These are phyloP conservation scores for Artibeus lituratus DNA, from an alignment of 2,797 vertebrate genomes.

Conservation along the genomic window DNA sequence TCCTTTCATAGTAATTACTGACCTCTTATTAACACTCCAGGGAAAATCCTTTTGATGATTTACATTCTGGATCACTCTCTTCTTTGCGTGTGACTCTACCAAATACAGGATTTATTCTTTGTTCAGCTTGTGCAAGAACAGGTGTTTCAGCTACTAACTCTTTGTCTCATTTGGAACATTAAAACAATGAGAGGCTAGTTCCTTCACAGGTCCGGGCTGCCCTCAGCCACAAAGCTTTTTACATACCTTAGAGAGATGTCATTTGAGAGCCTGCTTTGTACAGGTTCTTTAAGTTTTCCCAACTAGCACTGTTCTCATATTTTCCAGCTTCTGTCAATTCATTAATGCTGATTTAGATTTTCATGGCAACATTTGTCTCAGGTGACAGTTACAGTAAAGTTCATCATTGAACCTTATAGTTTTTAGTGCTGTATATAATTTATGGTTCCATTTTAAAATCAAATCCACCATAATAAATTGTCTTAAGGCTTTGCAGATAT, in stretches of 20 bases:
- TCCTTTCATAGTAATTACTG: constrained; percentile 51
- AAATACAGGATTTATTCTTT: constrained; percentile 12
- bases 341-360: constrained; percentile 60
- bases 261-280: constrained; percentile 6
- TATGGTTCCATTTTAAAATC: constrained; percentile 59
- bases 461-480: constrained; percentile 54
- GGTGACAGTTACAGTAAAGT: constrained; percentile 42
- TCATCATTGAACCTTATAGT: constrained; percentile 65
- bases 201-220: background rate
- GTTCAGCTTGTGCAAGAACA: background rate
- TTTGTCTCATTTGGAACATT: constrained; percentile 56
- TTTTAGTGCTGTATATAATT: constrained; percentile 63
- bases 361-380: constrained; percentile 57
- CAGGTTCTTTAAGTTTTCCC: constrained; percentile 53
- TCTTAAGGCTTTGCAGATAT: constrained; percentile 29
- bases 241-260: background rate
- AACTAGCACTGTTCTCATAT: background rate
- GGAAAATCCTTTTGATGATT: background rate
- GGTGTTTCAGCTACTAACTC: constrained; percentile 27
- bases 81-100: constrained; percentile 36
- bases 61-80: background rate
- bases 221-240: background rate
- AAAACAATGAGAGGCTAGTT: background rate
- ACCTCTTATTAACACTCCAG: constrained; percentile 26
- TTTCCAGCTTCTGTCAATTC: constrained; percentile 40